phyloP scores from a whole-genome alignment of 53 echinoderm and acorn worm genomes.

The Echinometra lucunter region DNA sequence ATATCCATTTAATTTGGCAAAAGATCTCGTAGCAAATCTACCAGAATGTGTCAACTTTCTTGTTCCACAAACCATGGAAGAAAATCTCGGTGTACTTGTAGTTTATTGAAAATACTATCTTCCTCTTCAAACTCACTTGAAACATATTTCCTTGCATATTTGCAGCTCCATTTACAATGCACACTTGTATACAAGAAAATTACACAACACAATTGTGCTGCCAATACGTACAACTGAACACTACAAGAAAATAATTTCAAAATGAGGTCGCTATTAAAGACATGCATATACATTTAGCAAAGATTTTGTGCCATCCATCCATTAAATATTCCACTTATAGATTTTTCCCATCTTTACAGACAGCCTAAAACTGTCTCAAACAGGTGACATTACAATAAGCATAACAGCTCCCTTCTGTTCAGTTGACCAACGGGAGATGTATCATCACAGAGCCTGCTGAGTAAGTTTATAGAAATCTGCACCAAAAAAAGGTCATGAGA shows the following conservation, averaged over 20 bases:
- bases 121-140: neutral
- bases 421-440: neutral
- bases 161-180: constrained; percentile 1
- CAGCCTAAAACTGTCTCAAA: neutral
- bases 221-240: neutral
- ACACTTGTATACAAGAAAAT: neutral
- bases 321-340: neutral
- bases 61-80: neutral
- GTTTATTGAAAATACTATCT: neutral
- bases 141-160: neutral
- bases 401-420: neutral
- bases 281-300: neutral
- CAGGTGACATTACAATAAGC: neutral
- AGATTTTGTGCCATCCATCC: neutral
- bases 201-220: neutral
- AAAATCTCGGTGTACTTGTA: neutral
- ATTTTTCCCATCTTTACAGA: no score
- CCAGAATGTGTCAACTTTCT: no score
- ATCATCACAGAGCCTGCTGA: neutral
- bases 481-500: neutral
- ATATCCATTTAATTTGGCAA: no score
- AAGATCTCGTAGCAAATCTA: no score
- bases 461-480: neutral
- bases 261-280: neutral
- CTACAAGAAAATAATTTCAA: neutral